Base-by-base conservation (phyloP, 2,113 vertebrate species). In the Numida meleagris region DNA sequence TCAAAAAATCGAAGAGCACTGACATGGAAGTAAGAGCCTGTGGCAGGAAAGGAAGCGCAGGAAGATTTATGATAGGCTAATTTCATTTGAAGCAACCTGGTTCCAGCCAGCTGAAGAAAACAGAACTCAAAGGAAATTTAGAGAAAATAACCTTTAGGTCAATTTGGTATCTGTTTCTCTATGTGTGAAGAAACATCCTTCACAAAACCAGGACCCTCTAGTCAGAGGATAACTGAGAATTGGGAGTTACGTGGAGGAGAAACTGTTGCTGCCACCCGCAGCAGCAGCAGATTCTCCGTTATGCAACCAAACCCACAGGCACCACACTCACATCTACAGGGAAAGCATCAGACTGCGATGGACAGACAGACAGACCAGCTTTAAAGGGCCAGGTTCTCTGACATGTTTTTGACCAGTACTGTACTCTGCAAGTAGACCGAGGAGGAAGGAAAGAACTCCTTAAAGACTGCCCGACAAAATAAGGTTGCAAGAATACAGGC, bases 121-220 rank as follows among this genome's bases (percentile, higher is more conserved):
- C 71, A 95, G 88, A 95, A 95, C 94, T 92, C 90, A 92, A 88
- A 96, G 92, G 95, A 95, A 94, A 94, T 95, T 92, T 86, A 96
- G 86, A 94, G 82, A 80, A 92, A 96, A 96, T 88, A 95, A 93
- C 65, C 86, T 89, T 92, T 34, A 80, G 82, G 86, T 95, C 88
- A 94, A 92, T 88, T 90, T 96, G 92, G 63, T 94, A 88, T 92
- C 96, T 93, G 86, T 93, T 96, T 71, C 61, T 18, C 76, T 67
- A 42, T 4, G 76, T 94, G 93, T 74, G 82, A 92, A 93, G 90
- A 83, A 81, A 78, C 90, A 90, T 93, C 73, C 76, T 78, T 96
- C 80, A 93, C 76, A 55, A 90, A 90, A 38, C 43, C 61, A n/a
- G 65, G 51, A 36, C 68, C 61, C 46, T 86, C 38, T n/a, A 91